A percentile compares a stretch with the other conserved stretches of the same genome.
Conservation (phyloP, 2,797 vertebrate species). For the Iguana delicatissima region DNA sequence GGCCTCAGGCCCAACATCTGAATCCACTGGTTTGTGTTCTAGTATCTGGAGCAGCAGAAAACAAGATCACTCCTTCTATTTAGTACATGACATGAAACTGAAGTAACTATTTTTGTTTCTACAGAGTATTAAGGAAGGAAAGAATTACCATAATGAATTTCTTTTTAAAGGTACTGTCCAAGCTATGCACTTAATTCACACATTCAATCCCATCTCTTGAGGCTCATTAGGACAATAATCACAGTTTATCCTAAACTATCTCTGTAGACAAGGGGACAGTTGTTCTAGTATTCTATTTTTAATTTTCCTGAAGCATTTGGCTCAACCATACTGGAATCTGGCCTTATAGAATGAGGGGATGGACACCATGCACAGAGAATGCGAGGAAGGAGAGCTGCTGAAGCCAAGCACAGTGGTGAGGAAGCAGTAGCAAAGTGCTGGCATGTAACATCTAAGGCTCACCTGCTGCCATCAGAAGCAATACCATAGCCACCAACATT, state of each 20-base stretch:
- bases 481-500: neutral
- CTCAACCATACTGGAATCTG: neutral
- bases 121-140: neutral
- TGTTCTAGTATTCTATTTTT: neutral
- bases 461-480: neutral
- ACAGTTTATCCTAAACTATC: neutral
- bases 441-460: too few relatives aligned
- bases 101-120: neutral
- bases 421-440: neutral
- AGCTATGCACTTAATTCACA: neutral
- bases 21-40: too few relatives aligned
- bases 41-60: too few relatives aligned
- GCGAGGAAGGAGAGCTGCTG: neutral
- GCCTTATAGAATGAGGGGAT: neutral
- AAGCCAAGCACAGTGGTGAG: neutral
- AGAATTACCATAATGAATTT: neutral
- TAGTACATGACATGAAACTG: too few relatives aligned
- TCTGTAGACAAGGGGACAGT: neutral
- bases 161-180: too few relatives aligned
- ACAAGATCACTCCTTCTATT: too few relatives aligned
- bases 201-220: neutral
- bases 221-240: neutral
- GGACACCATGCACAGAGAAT: neutral
- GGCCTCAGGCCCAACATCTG: too few relatives aligned
- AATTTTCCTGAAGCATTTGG: neutral